Conservation (phyloP, 1,140 invertebrate genomes). For the Drosophila repleta region DNA sequence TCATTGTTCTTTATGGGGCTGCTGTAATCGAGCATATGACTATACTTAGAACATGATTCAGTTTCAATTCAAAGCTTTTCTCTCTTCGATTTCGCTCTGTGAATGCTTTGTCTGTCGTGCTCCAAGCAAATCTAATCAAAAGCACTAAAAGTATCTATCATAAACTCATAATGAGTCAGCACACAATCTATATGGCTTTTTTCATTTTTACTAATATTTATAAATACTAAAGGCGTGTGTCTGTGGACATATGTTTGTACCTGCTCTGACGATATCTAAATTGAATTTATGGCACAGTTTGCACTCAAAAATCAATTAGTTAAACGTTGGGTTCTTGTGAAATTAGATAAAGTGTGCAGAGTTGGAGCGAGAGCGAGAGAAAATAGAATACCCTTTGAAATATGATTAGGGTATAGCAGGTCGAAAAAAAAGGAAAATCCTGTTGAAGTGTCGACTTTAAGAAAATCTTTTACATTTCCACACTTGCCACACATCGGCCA, state of each 20-base stretch:
- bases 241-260: not conserved
- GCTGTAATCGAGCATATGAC: constrained; percentile 1
- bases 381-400: not conserved
- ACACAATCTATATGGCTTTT: not conserved
- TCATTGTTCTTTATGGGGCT: not conserved
- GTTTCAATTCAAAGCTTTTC: not conserved
- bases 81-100: not conserved
- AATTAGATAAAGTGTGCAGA: constrained; percentile 17
- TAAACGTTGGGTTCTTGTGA: constrained; percentile 8
- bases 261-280: constrained; percentile 24
- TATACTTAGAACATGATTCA: constrained; percentile 22
- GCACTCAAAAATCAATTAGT: constrained; percentile 50
- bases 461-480: not conserved
- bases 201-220: not conserved
- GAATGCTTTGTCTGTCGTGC: not conserved
- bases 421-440: too few relatives aligned
- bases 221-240: not conserved
- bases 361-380: too few relatives aligned
- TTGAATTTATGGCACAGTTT: constrained; percentile 23
- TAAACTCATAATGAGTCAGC: constrained; percentile 28
- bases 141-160: constrained; percentile 8
- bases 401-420: too few relatives aligned
- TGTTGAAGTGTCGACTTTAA: too few relatives aligned
- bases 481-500: not conserved
- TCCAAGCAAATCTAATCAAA: constrained; percentile 22